These are phyloP conservation scores for Thalpophila matura DNA, from an alignment of 2,888 invertebrate species.

Conservation along the genomic window DNA sequence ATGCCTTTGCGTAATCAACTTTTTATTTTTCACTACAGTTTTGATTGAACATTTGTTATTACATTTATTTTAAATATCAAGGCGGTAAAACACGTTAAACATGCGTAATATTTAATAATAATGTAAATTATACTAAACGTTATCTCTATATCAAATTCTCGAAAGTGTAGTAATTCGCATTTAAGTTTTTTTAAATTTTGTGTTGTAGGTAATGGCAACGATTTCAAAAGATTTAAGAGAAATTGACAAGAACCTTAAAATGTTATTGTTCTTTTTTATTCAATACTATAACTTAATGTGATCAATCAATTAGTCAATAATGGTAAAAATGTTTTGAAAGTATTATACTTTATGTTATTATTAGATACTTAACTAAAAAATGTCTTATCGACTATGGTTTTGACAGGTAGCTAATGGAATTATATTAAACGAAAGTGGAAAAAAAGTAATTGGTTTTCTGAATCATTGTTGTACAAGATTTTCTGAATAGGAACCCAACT, in stretches of 20 bases:
- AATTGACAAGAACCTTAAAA: not conserved
- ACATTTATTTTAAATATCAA: slow-evolving; percentile 54
- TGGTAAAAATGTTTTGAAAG: slow-evolving; percentile 2
- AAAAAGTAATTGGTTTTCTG: slow-evolving; percentile 12
- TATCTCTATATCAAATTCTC: too few relatives aligned
- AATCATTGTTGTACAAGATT: not conserved
- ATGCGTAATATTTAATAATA: slow-evolving; percentile 7
- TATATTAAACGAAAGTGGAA: not conserved
- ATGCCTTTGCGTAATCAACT: slow-evolving; percentile 28
- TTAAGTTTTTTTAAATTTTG: not conserved
- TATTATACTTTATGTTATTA: not conserved
- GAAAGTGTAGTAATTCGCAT: slow-evolving; percentile 2
- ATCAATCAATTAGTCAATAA: not conserved
- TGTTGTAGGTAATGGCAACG: not conserved
- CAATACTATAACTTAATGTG: not conserved
- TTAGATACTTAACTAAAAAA: slow-evolving; percentile 1
- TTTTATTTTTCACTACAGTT: slow-evolving; percentile 34
- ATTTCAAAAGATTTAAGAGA: slow-evolving; percentile 1
- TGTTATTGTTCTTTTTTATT: not conserved
- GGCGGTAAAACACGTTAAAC: slow-evolving; percentile 25
- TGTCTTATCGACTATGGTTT: not conserved
- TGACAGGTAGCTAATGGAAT: not conserved
- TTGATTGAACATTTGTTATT: slow-evolving; percentile 29
- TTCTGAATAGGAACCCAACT: not conserved
- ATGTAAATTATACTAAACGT: not conserved